Percentiles rank a stretch among this genome's conserved stretches.
phyloP scores from a whole-genome alignment of 2,113 vertebrate species.

The Turnix velox region DNA sequence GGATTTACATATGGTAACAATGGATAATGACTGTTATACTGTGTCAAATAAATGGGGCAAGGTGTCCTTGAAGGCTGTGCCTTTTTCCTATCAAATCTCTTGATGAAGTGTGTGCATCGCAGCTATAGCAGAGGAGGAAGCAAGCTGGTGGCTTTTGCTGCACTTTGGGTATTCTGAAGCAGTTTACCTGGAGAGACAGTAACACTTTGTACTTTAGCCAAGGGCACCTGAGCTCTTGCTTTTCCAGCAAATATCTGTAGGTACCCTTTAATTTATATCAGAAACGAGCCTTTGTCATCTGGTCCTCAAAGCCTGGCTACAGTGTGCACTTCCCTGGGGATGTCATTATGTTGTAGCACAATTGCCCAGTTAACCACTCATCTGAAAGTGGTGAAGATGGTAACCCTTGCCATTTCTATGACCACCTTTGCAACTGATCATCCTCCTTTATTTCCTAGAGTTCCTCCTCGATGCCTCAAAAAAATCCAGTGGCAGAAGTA shows the following conservation, averaged over 20 bases:
- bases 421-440: background rate
- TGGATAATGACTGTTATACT: background rate
- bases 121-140: background rate
- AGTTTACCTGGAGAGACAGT: background rate
- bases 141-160: background rate
- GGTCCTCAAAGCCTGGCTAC: background rate
- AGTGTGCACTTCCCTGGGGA: background rate
- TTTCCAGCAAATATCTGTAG: background rate
- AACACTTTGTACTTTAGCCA: background rate
- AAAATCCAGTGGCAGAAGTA: background rate
- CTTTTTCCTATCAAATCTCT: background rate
- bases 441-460: background rate
- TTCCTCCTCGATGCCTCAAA: background rate
- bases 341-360: background rate
- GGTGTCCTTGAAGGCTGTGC: background rate
- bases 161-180: background rate
- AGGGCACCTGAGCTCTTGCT: background rate
- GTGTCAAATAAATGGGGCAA: accelerated
- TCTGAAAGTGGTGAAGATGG: background rate
- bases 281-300: background rate
- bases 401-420: background rate
- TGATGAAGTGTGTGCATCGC: background rate
- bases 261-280: background rate
- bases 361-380: background rate
- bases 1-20: background rate